Evolutionary conservation across 2,797 vertebrate genomes (phyloP), one percentile per base, ranked within the genome.

Genomic region (Alca torda): DNA sequence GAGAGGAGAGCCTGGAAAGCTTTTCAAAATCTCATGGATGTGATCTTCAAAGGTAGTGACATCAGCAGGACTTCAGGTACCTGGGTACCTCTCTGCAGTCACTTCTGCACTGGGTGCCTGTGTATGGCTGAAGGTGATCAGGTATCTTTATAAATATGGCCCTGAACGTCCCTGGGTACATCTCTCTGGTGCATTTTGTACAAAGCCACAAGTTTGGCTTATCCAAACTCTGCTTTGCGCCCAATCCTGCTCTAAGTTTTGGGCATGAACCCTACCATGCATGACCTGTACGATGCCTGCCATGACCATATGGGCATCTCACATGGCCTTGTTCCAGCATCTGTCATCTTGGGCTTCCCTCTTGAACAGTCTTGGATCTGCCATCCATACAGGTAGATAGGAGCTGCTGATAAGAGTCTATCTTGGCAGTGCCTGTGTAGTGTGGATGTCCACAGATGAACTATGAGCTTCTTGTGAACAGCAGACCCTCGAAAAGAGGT

Each of bases 231-330:
- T 45, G 2, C 9, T 81, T 78, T 80, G 11, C 37, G 43, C 35
- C n/a, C 31, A 70, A 25, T 8, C 6, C 19, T 74, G 8, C 2
- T 3, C 8, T 84, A 74, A 43, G 5, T 45, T 87, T 76, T 21
- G 43, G 2, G 8, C 4, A 2, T 48, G 12, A 82, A 45, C 3
- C 5, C 17, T 46, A 20, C 0, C 0, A 77, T 13, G 4, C 19
- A 20, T 56, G 37, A 84, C 16, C 73, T 43, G 31, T 11, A 13
- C 0, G 0, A 43, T 39, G 39, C 24, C 37, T 68, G 83, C 46
- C 46, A 25, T 16, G 41, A 78, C 30, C 35, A 21, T 59, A 24
- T 0, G 4, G 19, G 7, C 13, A 61, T 68, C 26, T 67, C 17
- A 4, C 17, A 33, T 35, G n/a, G 9, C 37, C 31, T 35, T 48